These are phyloP conservation scores for Monomorium pharaonis DNA, from an alignment of 1,140 invertebrate species.

Conservation along the genomic window DNA sequence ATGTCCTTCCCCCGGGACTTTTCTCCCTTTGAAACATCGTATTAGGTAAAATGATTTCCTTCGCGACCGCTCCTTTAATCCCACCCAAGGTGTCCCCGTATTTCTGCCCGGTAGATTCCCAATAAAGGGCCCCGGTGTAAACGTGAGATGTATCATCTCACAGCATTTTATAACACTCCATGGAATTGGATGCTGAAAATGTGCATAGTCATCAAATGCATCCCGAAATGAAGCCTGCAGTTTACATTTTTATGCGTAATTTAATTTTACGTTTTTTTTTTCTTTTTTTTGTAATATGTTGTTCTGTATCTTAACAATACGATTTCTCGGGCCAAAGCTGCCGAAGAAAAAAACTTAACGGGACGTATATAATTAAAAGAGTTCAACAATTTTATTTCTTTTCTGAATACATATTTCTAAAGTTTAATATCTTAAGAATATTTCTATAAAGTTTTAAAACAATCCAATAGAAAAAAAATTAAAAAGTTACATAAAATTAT, in stretches of 20 bases:
- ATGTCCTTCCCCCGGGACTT: background rate
- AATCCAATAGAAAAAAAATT: too few species aligned
- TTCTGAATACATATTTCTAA: too few species aligned
- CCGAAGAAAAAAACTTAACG: too few species aligned
- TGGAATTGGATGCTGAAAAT: background rate
- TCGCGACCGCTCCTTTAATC: conserved; percentile 5
- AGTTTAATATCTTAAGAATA: too few species aligned
- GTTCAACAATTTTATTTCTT: too few species aligned
- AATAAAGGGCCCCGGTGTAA: background rate
- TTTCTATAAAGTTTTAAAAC: too few species aligned
- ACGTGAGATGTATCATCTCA: background rate
- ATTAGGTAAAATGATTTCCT: background rate
- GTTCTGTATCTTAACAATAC: too few species aligned
- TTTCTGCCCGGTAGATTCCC: background rate
- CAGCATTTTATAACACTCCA: conserved; percentile 11
- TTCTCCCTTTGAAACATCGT: background rate
- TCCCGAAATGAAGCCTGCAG: background rate
- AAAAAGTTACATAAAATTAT: too few species aligned
- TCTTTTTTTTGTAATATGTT: too few species aligned
- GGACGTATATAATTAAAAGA: too few species aligned
- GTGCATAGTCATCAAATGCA: background rate
- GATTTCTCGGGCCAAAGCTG: too few species aligned
- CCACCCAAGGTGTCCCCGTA: background rate
- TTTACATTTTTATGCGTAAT: background rate
- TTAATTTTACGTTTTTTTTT: background rate